Evolutionary conservation across 2,797 vertebrate genomes (phyloP), one percentile per base, ranked within the genome.

Genomic region (Acanthopagrus latus): DNA sequence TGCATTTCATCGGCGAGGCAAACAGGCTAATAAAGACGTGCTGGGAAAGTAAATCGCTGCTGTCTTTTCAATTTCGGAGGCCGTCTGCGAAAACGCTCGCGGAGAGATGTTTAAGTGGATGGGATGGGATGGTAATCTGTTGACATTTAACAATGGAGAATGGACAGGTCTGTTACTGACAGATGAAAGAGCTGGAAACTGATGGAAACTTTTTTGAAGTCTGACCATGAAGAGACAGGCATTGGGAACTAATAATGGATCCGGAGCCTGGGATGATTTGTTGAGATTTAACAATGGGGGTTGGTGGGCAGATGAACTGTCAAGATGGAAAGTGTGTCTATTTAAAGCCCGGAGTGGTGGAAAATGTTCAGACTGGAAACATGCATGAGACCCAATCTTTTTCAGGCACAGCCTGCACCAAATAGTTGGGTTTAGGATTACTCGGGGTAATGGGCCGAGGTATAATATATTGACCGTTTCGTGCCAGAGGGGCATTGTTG

Each of bases 251-350:
- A 84, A 88, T 91, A 89, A 89, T 88, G 87, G 87, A 89, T 85
- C 69, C 21, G 78, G 75, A 78, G 87, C 79, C 84, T 80, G 73
- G 71, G 78, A 81, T 86, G 86, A 91, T 91, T 90, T 89, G 85
- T 83, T 68, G 81, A 85, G 88, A 86, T 93, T 91, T 92, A 92
- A 93, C 89, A 92, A 93, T 91, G 81, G 90, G 33, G 75, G 85
- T 92, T 84, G 89, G 83, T 83, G 88, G 85, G 88, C 88, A 91
- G 89, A 91, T 88, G 90, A 90, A 92, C 89, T 89, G 84, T 91
- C 87, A 90, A 92, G 87, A 92, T 92, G 93, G 91, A 92, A 93
- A 94, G 68, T 33, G 71, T 51, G 62, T 83, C 92, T 93, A 94
- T 94, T 93, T 94, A 93, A 93, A 93, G 91, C 72, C 59, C n/a